Evolutionary conservation across 2,113 vertebrate genomes (phyloP).

Genomic region (Actenoides hombroni): DNA sequence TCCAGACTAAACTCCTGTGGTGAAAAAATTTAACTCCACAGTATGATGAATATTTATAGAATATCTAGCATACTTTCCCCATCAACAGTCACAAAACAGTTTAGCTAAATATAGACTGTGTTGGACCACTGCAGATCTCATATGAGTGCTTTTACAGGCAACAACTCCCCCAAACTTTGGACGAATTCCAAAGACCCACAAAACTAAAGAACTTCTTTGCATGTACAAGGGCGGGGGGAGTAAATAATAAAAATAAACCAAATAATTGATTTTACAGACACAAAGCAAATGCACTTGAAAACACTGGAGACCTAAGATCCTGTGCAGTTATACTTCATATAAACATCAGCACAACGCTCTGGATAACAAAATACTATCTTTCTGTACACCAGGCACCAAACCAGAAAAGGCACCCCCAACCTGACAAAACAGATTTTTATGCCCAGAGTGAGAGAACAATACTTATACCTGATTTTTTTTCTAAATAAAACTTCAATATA

Average conservation of each 20-base stretch:
- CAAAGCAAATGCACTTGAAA: not conserved
- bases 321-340: not conserved
- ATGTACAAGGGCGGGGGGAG: not conserved
- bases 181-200: conserved; percentile 32
- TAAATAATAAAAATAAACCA: not conserved
- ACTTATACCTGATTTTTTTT: not conserved
- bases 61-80: conserved; percentile 58
- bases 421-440: not conserved
- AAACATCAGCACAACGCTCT: not conserved
- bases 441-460: not conserved
- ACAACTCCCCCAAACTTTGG: not conserved
- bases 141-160: conserved; percentile 30
- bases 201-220: not conserved
- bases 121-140: conserved; percentile 45
- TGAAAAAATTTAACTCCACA: not conserved
- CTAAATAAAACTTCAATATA: not conserved
- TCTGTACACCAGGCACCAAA: not conserved
- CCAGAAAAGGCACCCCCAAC: not conserved
- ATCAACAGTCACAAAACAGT: conserved; percentile 62
- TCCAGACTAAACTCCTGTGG: not conserved
- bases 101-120: conserved; percentile 65
- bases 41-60: conserved; percentile 3
- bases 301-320: not conserved
- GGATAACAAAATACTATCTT: not conserved
- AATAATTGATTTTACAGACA: not conserved